Evolutionary conservation across 2,113 vertebrate genomes (phyloP).

Genomic region (Cairina moschata): DNA sequence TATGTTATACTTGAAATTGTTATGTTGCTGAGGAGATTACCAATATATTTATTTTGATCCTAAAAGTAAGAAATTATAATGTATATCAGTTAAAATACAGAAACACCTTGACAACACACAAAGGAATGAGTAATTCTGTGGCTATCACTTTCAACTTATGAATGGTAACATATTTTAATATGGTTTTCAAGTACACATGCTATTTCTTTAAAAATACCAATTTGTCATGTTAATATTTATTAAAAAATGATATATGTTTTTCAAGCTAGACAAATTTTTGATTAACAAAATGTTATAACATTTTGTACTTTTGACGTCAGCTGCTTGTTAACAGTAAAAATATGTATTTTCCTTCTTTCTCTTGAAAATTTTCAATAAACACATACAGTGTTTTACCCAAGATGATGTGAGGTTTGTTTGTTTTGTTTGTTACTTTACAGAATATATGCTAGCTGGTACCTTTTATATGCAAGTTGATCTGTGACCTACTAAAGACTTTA

Average conservation of each 20-base stretch:
- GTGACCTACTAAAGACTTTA: not conserved
- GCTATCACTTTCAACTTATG: not conserved
- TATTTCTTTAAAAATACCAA: not conserved
- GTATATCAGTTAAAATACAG: not conserved
- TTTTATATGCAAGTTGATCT: not conserved
- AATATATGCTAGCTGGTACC: not conserved
- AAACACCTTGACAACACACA: not conserved
- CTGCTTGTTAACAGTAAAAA: not conserved
- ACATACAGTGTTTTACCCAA: not conserved
- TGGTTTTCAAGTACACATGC: not conserved
- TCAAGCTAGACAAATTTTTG: not conserved
- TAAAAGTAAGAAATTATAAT: not conserved
- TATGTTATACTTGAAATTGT: not conserved
- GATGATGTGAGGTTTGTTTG: not conserved
- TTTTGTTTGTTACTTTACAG: not conserved
- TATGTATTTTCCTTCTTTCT: not conserved
- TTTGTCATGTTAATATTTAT: not conserved
- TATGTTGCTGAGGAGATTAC: not conserved
- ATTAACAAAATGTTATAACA: not conserved
- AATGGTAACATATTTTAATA: not conserved
- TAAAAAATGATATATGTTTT: not conserved
- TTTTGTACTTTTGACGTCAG: not conserved
- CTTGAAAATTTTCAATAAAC: conserved; percentile 43
- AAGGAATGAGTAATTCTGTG: rapidly evolving
- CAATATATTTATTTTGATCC: not conserved